phyloP scores from a whole-genome alignment of 2,888 invertebrate genomes.

The Carterocephalus palaemon region DNA sequence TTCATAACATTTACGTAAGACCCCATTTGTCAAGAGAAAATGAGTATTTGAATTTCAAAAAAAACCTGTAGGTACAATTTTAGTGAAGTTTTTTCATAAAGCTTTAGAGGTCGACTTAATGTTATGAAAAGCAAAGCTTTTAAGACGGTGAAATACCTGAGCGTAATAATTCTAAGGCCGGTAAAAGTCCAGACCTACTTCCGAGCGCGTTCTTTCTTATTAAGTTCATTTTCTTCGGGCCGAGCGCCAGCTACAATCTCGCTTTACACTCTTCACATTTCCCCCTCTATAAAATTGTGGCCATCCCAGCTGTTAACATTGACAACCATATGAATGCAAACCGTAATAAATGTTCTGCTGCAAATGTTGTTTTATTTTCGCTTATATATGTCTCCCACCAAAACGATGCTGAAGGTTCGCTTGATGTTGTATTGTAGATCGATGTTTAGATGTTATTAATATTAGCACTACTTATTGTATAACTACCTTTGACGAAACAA shows the following conservation, averaged over 20 bases:
- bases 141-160: conserved; percentile 43
- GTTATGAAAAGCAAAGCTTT: conserved; percentile 28
- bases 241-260: conserved; percentile 45
- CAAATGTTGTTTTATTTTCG: conserved; percentile 72
- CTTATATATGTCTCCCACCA: conserved; percentile 45
- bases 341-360: conserved; percentile 68
- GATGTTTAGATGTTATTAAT: conserved; percentile 28
- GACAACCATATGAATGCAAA: conserved; percentile 48
- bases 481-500: conserved; percentile 2
- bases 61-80: conserved; percentile 8
- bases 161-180: conserved; percentile 18
- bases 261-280: conserved; percentile 56
- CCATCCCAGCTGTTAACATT: conserved; percentile 49
- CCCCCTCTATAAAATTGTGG: conserved; percentile 42
- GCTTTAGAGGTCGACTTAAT: conserved; percentile 14
- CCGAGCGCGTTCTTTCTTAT: conserved; percentile 40
- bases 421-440: conserved; percentile 28
- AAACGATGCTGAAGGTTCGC: conserved; percentile 24
- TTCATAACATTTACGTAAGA: conserved; percentile 9
- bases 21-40: conserved; percentile 15
- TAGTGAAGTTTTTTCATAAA: conserved; percentile 9
- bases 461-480: conserved; percentile 1
- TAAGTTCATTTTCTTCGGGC: conserved; percentile 50
- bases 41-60: conserved; percentile 8
- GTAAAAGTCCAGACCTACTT: conserved; percentile 47